Evolutionary conservation across 2,113 vertebrate genomes (phyloP), one percentile per base, ranked within the genome.

Genomic region (Xyliphius kryptos): DNA sequence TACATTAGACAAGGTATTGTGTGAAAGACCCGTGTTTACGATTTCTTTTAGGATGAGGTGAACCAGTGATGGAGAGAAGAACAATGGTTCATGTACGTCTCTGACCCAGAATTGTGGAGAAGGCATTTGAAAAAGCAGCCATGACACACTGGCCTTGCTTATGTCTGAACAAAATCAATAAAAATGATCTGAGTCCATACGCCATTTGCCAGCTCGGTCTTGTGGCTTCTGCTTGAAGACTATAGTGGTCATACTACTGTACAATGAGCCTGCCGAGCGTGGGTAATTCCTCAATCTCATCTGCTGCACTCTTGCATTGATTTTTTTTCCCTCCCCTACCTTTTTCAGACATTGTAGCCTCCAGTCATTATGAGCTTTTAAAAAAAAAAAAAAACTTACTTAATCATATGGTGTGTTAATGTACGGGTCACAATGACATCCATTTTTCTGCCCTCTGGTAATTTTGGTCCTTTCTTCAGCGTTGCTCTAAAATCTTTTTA

Each of bases 211-310:
- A 77, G 82, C 83, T 89, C 83, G 83, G 88, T 90, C 88, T 91
- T 82, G 83, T 85, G 88, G 80, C 82, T 82, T 81, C 86, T 86
- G 74, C 78, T 85, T 73, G 80, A 49, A 85, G 90, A 91, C 91
- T 89, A 88, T 87, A 87, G 91, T 2, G 14, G 6, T 2, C 43
- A 87, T 73, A 87, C 88, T 84, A 80, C 84, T 84, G 84, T 86
- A 94, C 89, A 95, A 92, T 86, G 80, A 92, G 83, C 85, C 84
- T 83, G 87, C 82, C 84, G 80, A 90, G 90, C 89, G 86, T 83
- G 73, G 82, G 84, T 93, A 94, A 96, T 94, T 93, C 89, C 88
- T 77, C 86, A 85, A 79, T 86, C 84, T 90, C 87, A 89, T 81
- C 84, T 83, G 86, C 83, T 83, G 86, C 85, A 88, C 79, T 90